These are phyloP conservation scores for Limnephilus lunatus DNA, from an alignment of 2,888 invertebrate genomes.

Conservation along the genomic window DNA sequence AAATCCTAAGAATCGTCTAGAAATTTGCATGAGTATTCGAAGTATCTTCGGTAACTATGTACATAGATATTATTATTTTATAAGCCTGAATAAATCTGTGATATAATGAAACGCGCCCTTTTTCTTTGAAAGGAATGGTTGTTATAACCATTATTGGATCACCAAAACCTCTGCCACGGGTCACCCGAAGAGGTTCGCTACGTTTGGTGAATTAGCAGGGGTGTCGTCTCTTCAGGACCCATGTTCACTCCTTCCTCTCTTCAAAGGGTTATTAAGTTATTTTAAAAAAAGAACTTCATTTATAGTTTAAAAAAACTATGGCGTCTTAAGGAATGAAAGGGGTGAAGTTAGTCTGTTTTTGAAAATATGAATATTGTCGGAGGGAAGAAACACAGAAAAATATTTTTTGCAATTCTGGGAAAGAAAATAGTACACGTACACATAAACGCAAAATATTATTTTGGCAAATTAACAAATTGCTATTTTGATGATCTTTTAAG, in stretches of 20 bases:
- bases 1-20: neutral
- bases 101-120: neutral
- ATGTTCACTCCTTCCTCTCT: too few species aligned
- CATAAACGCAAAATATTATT: neutral
- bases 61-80: neutral
- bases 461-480: neutral
- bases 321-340: too few species aligned
- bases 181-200: too few species aligned
- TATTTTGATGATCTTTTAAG: neutral
- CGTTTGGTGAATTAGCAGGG: too few species aligned
- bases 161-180: too few species aligned
- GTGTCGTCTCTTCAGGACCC: too few species aligned
- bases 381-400: too few species aligned
- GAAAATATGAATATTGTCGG: too few species aligned
- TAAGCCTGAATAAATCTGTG: neutral
- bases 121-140: neutral
- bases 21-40: neutral
- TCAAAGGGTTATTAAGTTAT: too few species aligned
- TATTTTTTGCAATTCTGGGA: too few species aligned
- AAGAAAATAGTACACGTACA: too few species aligned
- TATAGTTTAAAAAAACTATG: neutral
- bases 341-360: too few species aligned
- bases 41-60: neutral
- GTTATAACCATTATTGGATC: neutral
- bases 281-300: neutral